Evolutionary conservation across 2,797 vertebrate genomes (phyloP).

Genomic region (Lacerta agilis): DNA sequence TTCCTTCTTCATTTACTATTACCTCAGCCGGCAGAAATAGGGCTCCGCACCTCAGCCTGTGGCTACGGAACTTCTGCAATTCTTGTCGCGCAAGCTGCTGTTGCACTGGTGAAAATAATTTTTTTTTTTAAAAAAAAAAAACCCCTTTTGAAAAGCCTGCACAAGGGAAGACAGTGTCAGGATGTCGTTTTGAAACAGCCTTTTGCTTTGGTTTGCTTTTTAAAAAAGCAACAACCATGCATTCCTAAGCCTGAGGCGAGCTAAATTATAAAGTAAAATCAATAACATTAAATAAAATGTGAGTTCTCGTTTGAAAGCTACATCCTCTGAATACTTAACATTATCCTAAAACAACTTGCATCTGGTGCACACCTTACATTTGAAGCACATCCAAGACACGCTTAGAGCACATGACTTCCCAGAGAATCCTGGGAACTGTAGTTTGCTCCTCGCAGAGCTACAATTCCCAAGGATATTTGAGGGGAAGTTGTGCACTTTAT

Average conservation of each 20-base stretch:
- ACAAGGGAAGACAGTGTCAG: neutral
- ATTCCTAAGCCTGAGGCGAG: neutral
- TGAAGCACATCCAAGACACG: neutral
- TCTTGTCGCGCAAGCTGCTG: neutral
- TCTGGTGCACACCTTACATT: too few species aligned
- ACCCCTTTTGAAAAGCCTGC: neutral
- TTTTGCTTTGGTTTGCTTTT: neutral
- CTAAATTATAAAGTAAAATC: neutral
- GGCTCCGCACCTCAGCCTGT: neutral
- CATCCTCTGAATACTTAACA: neutral
- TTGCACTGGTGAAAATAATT: neutral
- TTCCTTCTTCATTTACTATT: neutral
- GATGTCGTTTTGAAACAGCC: too few species aligned
- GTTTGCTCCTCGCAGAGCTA: too few species aligned
- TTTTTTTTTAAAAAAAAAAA: too few species aligned
- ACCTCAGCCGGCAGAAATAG: neutral
- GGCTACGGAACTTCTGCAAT: constrained; percentile 2
- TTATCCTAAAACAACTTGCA: too few species aligned
- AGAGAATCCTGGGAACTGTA: too few species aligned
- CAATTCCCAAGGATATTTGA: too few species aligned
- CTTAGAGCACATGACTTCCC: neutral
- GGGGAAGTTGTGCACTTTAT: neutral
- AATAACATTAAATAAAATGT: neutral
- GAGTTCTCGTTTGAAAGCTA: neutral
- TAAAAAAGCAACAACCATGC: neutral